Evolutionary conservation across 2,888 invertebrate species (phyloP), one percentile per base, ranked within the genome.

Genomic region (Nebria brevicollis): DNA sequence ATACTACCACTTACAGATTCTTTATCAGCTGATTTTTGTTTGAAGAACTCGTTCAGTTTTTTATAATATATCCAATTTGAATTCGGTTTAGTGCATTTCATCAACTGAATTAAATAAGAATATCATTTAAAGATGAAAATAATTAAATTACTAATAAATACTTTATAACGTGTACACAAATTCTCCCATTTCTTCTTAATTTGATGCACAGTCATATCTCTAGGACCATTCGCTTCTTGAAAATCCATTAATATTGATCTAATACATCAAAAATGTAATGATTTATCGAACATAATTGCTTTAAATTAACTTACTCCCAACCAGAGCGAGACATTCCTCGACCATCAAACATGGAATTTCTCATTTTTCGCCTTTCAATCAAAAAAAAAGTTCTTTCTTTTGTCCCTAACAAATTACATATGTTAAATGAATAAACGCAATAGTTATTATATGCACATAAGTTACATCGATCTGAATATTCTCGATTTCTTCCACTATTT

Each of bases 111-210:
- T 25, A 70, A 15, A 70, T n/a, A 0, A 11, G 10, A 41, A 34
- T 5, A 73, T 73, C 25, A 72, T 3, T 72, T 5, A 11, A 73
- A 34, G 25, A 78, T 73, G 26, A 25, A 75, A 42, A 43, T 26
- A 20, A 76, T 26, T 15, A 41, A 41, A 73, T 13, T 73, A 5
- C 7, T 7, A 11, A 26, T 4, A 41, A 20, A 76, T 73, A 81
- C 81, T 73, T 81, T 81, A 34, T 77, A 72, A 72, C 73, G 72
- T 25, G 72, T 77, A 72, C 66, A 77, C 25, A 81, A 66, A 73
- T 81, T 81, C 42, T 77, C 72, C 81, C 81, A 81, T 25, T 81
- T 81, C 73, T 81, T 81, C 66, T 73, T 76, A 10, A 81, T 66
- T 15, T 72, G 72, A 8, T 66, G 20, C 20, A 76, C 42, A 13